Conservation (phyloP, 2,888 invertebrate species). For the Chymomyza caudatula region DNA sequence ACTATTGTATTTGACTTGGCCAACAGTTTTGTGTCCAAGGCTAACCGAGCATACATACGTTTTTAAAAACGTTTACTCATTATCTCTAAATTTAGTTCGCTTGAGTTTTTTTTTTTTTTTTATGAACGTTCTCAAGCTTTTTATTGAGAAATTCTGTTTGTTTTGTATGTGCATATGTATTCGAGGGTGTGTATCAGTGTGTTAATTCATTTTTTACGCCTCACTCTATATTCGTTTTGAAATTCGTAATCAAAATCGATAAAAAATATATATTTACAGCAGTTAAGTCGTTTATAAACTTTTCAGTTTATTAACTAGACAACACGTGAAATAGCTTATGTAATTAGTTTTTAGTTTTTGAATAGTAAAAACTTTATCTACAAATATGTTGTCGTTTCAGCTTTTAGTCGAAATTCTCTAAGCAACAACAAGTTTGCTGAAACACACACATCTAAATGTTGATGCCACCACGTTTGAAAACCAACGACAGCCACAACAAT, state of each 20-base stretch:
- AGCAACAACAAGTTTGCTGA: not conserved
- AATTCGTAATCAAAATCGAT: constrained; percentile 73
- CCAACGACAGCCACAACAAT: not conserved
- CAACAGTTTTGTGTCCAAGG: not conserved
- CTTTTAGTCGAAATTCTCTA: not conserved
- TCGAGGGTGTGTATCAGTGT: constrained; percentile 12
- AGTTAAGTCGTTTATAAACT: not conserved
- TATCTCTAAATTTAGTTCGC: constrained; percentile 51
- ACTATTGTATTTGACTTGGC: not conserved
- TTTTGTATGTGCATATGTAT: constrained; percentile 28
- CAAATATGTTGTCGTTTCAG: not conserved
- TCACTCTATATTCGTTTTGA: constrained; percentile 63
- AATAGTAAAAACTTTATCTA: constrained; percentile 5
- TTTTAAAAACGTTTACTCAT: constrained; percentile 72
- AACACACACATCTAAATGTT: constrained; percentile 51
- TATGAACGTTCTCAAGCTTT: not conserved
- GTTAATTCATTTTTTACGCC: constrained; percentile 36
- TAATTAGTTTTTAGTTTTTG: not conserved
- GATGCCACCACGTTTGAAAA: constrained; percentile 47
- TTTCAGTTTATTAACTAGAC: not conserved
- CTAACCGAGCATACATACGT: constrained; percentile 15
- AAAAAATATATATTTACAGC: constrained; percentile 38
- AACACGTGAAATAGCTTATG: constrained; percentile 1
- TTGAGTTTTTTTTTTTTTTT: not conserved
- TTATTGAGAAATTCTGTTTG: constrained; percentile 25